Evolutionary conservation across 92 coral and sea anemone genomes (phyloP), one percentile per base, ranked within the genome.

Genomic region (Phenganax stokvisi): DNA sequence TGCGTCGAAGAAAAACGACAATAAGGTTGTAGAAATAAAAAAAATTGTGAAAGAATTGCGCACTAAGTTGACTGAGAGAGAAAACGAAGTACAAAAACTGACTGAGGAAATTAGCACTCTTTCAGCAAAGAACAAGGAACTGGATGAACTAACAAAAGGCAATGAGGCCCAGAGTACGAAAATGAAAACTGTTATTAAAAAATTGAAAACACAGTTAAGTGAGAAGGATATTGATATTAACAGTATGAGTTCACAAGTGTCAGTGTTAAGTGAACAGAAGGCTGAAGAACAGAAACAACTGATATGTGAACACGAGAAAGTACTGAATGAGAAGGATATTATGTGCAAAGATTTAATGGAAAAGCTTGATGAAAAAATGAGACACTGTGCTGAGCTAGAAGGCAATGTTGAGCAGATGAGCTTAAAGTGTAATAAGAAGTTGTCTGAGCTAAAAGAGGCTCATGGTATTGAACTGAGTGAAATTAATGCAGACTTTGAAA

Each of bases 31-130:
- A 16, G 99, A 96, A 77, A 92, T 96, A 97, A 96, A 96, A 81
- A 96, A 96, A 78, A 85, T 92, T 9, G 93, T 96, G n/a, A 96
- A 96, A 80, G 97, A 96, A 67, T 80, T 96, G 5, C 84, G 99
- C 70, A 87, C 81, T 56, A 96, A 92, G 70, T 89, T 96, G 30
- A 83, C 92, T 30, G 96, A 90, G 62, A 96, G 90, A 65, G 99
- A 96, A 79, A 86, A 80, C 53, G 87, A 90, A 31, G 96, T 83
- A 0, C 87, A 89, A 63, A 86, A 89, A 52, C 81, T 92, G 2
- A 92, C 90, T 60, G 94, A 92, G 20, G 90, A 87, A 76, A n/a
- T 96, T 31, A 92, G 84, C 13, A 37, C 75, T 11, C 91, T 86
- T 56, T 88, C 90, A 20, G 76, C 58, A 9, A 80, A 59, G 57